These are phyloP conservation scores for Drosophila lacertosa DNA, from an alignment of 1,140 invertebrate genomes.

Conservation along the genomic window DNA sequence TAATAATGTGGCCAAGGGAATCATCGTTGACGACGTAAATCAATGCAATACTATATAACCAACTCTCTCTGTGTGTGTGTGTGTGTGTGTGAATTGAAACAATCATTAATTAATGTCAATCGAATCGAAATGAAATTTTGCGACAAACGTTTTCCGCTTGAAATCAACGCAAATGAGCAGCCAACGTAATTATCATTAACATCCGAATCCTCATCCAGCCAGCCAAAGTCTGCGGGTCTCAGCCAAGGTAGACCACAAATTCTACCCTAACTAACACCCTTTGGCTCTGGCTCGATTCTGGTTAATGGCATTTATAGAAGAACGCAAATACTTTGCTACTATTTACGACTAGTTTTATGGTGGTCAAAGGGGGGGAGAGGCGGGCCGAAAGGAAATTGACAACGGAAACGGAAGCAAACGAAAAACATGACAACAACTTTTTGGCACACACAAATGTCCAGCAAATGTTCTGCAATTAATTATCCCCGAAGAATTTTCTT, in stretches of 20 bases:
- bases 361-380: not conserved
- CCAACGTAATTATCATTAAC: conserved; percentile 18
- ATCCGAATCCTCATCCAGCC: conserved; percentile 16
- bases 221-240: conserved; percentile 50
- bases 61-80: conserved; percentile 30
- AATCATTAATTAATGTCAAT: conserved; percentile 83
- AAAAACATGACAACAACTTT: conserved; percentile 68
- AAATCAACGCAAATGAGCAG: conserved; percentile 77
- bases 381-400: conserved; percentile 10
- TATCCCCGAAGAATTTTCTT: conserved; percentile 37
- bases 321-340: conserved; percentile 8
- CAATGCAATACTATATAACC: conserved; percentile 53
- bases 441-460: conserved; percentile 63
- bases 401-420: conserved; percentile 49
- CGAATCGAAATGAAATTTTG: conserved; percentile 81
- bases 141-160: conserved; percentile 80
- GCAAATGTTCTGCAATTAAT: conserved; percentile 71
- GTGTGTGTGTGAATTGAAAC: conserved; percentile 64
- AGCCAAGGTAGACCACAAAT: conserved; percentile 37
- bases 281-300: not conserved
- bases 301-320: conserved; percentile 47
- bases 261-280: not conserved
- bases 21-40: conserved; percentile 74
- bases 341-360: conserved; percentile 22
- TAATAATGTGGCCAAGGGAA: conserved; percentile 73